phyloP scores from a whole-genome alignment of 1,140 invertebrate species.

The Teleopsis dalmanni region DNA sequence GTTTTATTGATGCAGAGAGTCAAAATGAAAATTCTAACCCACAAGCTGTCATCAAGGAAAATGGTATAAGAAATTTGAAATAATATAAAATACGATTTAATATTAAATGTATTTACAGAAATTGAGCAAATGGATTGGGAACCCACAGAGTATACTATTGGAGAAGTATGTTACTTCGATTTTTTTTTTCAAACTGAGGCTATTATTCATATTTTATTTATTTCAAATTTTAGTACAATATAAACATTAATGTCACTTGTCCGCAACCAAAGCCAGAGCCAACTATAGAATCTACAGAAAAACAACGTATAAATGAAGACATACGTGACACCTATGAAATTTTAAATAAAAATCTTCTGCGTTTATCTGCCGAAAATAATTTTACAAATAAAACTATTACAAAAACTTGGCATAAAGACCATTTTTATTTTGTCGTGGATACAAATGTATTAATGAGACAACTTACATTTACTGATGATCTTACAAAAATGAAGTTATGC shows the following conservation, averaged over 20 bases:
- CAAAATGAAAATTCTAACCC: not conserved
- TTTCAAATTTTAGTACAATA: too few relatives aligned
- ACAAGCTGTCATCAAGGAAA: not conserved
- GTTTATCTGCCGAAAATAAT: constrained; percentile 8
- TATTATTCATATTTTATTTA: too few relatives aligned
- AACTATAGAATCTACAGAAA: not conserved
- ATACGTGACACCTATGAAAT: constrained; percentile 11
- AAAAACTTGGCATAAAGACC: constrained; percentile 11
- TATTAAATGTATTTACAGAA: too few relatives aligned
- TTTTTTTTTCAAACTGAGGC: too few relatives aligned
- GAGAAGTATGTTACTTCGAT: too few relatives aligned
- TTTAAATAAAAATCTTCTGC: constrained; percentile 16
- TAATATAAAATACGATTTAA: too few relatives aligned
- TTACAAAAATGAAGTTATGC: constrained; percentile 16
- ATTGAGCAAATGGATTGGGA: constrained; percentile 24
- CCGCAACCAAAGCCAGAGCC: not conserved
- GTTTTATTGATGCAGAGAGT: too few relatives aligned
- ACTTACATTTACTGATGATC: constrained; percentile 21
- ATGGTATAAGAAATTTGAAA: too few relatives aligned
- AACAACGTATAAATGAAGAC: not conserved
- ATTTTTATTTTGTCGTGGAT: constrained; percentile 24
- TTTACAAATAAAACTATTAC: not conserved
- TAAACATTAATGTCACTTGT: not conserved
- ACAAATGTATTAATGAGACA: constrained; percentile 26
- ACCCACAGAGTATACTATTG: too few relatives aligned